Evolutionary conservation across 2,888 invertebrate genomes (phyloP), one percentile per base, ranked within the genome.

Genomic region (Brenthis hecate): DNA sequence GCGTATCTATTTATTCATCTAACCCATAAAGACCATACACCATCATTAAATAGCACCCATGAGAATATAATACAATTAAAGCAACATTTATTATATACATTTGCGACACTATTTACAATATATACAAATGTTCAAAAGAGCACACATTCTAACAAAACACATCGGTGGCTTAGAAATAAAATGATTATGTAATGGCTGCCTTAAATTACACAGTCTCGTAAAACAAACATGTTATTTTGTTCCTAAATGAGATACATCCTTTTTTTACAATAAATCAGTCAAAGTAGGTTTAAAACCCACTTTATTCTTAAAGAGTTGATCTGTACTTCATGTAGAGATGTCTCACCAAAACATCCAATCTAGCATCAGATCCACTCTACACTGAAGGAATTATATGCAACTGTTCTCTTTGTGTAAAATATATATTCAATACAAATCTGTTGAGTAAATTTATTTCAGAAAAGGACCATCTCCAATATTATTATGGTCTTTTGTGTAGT

Each of bases 21-120:
- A 81, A 76, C 78, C 78, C 77, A 83, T 80, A 79, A 85, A 84
- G 78, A 91, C 91, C 91, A 77, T 85, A 85, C 88, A 91, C 90
- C 91, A 83, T 85, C 83, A 76, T 86, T 88, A 88, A 89, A 90
- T 92, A 92, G 92, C 92, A 92, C 92, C 92, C 91, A 88, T 91
- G 83, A 86, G 81, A 87, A 88, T 89, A 89, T 85, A 83, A 82
- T 87, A 91, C 87, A 88, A 80, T 85, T 86, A 91, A 90, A 90
- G 91, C 91, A 77, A 85, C 77, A 83, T 79, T 77, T 78, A 77
- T 77, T 79, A 80, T 80, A 75, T 80, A 81, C 79, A 79, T 73
- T 77, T 74, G 71, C 73, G 67, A 74, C 78, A 73, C 74, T 89
- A 88, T 88, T 77, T 88, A 89, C 87, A 91, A 69, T 85, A 85